Conservation (phyloP, 2,888 invertebrate genomes). For the Amiota communis region DNA sequence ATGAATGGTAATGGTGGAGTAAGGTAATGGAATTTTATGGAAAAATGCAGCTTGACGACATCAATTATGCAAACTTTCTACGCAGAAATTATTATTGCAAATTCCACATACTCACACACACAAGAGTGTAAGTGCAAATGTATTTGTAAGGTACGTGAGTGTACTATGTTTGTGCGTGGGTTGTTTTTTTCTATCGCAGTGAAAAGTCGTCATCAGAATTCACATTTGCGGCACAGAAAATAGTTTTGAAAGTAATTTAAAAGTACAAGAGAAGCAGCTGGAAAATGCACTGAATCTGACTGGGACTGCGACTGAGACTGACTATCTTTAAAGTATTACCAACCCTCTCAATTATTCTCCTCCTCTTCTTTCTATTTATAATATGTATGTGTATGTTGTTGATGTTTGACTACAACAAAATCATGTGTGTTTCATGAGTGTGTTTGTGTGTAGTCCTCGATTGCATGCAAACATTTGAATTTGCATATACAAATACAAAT, state of each 20-base stretch:
- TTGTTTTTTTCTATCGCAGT: too few relatives aligned
- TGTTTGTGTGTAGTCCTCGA: slow-evolving; percentile 47
- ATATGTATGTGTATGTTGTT: too few relatives aligned
- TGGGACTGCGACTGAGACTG: not conserved
- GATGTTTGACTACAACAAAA: too few relatives aligned
- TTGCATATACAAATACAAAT: slow-evolving; percentile 47
- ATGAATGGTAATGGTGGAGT: not conserved
- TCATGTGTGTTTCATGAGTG: not conserved
- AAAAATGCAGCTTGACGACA: slow-evolving; percentile 53
- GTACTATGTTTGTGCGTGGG: not conserved
- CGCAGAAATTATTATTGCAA: slow-evolving; percentile 3
- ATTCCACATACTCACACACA: not conserved
- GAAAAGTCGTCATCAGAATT: slow-evolving; percentile 22
- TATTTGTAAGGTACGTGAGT: not conserved
- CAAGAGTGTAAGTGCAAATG: not conserved
- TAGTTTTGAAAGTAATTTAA: slow-evolving; percentile 29
- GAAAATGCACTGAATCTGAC: not conserved
- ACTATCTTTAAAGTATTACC: too few relatives aligned
- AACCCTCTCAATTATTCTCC: not conserved
- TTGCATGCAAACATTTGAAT: slow-evolving; percentile 62
- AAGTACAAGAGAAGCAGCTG: slow-evolving; percentile 12
- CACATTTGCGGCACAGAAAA: slow-evolving; percentile 24
- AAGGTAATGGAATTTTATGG: slow-evolving; percentile 24
- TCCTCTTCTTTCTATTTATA: not conserved
- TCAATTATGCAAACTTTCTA: slow-evolving; percentile 61